Evolutionary conservation across 1,140 invertebrate species (phyloP).

Genomic region (Himalopsyche phryganea): DNA sequence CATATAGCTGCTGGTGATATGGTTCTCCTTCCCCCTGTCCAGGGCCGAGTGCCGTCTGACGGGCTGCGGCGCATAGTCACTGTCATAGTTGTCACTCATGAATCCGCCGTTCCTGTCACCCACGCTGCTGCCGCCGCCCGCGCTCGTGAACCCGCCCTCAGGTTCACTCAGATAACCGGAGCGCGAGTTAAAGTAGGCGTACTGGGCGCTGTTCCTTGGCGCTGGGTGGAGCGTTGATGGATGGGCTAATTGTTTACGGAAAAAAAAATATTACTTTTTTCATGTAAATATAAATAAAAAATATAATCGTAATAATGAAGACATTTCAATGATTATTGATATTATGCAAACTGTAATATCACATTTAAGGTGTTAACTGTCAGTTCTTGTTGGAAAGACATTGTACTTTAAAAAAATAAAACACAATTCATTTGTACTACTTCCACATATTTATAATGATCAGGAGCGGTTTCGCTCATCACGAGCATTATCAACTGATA

Average conservation of each 20-base stretch:
- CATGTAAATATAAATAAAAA: no score
- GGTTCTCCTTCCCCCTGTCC: constrained; percentile 43
- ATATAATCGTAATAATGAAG: no score
- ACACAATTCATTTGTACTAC: no score
- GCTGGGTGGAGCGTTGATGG: constrained; percentile 39
- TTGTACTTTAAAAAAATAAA: no score
- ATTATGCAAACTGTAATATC: no score
- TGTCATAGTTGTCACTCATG: constrained; percentile 45
- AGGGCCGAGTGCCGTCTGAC: constrained; percentile 22
- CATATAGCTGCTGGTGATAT: constrained; percentile 39
- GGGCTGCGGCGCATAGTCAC: constrained; percentile 38
- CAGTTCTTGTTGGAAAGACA: no score
- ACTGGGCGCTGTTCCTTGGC: constrained; percentile 45
- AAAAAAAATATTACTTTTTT: no score
- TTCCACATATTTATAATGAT: no score
- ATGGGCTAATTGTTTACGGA: constrained; percentile 36
- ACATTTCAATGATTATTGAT: no score
- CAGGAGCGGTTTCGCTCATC: no score
- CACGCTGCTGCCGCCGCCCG: constrained; percentile 44
- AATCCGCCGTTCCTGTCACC: constrained; percentile 42
- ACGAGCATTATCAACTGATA: no score
- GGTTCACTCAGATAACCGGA: constrained; percentile 52
- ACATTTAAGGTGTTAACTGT: no score
- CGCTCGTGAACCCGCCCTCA: constrained; percentile 40
- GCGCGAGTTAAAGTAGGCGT: constrained; percentile 51